Percentiles rank a stretch among this genome's conserved stretches.
phyloP scores from a whole-genome alignment of 37 sponge, comb jelly and placozoan genomes.

The Dysidea cf. avara region DNA sequence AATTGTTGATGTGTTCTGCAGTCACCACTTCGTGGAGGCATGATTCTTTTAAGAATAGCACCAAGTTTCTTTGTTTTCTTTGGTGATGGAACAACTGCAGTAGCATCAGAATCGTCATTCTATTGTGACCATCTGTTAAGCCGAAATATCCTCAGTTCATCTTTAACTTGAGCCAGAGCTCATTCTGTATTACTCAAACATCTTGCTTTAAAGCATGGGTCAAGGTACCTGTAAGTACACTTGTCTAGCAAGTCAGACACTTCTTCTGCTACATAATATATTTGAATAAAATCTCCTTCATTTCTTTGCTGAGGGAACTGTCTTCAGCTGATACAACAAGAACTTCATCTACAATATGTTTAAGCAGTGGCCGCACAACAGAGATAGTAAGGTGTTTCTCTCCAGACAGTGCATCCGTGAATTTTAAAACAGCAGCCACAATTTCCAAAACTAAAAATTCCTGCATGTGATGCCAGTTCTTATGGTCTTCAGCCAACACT shows the following conservation, averaged over 20 bases:
- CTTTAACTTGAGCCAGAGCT: no score
- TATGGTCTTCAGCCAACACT: slow-evolving; percentile 26
- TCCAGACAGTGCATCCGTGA: slow-evolving; percentile 33
- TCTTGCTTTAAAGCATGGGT: background rate
- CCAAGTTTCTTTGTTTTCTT: slow-evolving; percentile 21
- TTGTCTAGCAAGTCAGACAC: no score
- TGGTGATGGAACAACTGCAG: slow-evolving; percentile 13
- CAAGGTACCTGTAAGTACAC: no score
- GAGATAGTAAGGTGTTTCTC: slow-evolving; percentile 29
- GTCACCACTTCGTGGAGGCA: no score
- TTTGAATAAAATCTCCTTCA: no score
- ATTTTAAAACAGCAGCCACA: background rate
- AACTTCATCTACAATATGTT: background rate
- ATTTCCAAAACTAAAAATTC: slow-evolving; percentile 24
- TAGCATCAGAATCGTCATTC: no score
- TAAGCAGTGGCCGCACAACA: slow-evolving; percentile 8
- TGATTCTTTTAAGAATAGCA: slow-evolving; percentile 24
- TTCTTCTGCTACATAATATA: no score
- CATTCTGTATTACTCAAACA: no score
- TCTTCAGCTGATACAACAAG: slow-evolving; percentile 6
- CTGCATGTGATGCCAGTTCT: slow-evolving; percentile 24
- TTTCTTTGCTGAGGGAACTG: slow-evolving; percentile 10
- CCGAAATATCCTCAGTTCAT: no score
- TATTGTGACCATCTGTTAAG: no score
- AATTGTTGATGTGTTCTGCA: no score